phyloP scores from a whole-genome alignment of 2,113 vertebrate genomes.

The Eidolon helvum region DNA sequence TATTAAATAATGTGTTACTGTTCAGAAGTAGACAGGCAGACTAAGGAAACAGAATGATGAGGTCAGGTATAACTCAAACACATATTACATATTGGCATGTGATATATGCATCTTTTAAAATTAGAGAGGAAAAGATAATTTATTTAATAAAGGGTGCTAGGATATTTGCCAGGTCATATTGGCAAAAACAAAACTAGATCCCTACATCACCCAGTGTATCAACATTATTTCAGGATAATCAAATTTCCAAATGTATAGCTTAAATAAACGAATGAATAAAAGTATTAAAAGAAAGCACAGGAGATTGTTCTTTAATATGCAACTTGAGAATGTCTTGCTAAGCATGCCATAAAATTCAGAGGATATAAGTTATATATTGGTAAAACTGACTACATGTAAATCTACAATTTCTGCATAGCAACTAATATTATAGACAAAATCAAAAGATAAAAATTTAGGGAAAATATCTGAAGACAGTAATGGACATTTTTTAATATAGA shows the following conservation, averaged over 20 bases:
- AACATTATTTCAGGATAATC: background rate
- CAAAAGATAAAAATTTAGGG: background rate
- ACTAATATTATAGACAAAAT: background rate
- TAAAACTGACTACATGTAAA: background rate
- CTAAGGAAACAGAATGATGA: background rate
- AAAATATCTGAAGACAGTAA: slow-evolving; percentile 2
- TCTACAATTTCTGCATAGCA: background rate
- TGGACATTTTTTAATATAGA: background rate
- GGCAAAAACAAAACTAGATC: background rate
- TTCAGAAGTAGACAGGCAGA: background rate
- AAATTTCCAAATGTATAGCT: background rate
- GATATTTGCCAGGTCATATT: background rate
- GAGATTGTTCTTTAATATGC: background rate
- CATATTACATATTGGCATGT: background rate
- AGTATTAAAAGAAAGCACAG: background rate
- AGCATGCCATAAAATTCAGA: background rate
- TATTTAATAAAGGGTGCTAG: background rate
- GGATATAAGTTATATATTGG: background rate
- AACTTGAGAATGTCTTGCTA: background rate
- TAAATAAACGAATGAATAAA: background rate
- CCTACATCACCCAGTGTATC: background rate
- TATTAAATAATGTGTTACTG: background rate
- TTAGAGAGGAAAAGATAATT: background rate
- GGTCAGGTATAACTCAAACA: background rate
- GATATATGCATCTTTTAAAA: background rate